phyloP scores from a whole-genome alignment of 2,113 vertebrate species.

The Nerophis ophidion region DNA sequence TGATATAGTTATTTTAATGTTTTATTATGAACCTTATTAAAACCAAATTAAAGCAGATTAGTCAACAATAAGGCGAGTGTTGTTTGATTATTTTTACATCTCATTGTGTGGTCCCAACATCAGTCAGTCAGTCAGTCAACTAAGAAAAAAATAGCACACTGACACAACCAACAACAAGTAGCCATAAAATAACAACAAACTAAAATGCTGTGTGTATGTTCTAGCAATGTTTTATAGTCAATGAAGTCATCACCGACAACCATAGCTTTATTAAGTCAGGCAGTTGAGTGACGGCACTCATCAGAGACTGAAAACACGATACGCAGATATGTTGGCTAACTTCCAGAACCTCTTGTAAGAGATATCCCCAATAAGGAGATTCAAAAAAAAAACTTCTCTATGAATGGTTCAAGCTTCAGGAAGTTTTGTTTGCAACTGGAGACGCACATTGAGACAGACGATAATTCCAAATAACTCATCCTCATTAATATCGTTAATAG shows the following conservation, averaged over 20 bases:
- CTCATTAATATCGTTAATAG: background rate
- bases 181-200: background rate
- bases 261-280: constrained; percentile 34
- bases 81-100: no score
- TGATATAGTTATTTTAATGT: no score
- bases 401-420: background rate
- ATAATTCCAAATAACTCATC: background rate
- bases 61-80: no score
- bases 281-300: constrained; percentile 29
- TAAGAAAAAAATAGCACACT: background rate
- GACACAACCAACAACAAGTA: background rate
- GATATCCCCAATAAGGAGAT: constrained; percentile 37
- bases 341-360: constrained; percentile 42
- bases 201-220: background rate
- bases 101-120: no score
- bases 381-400: constrained; percentile 1
- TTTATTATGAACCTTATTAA: no score
- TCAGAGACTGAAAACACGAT: constrained; percentile 40
- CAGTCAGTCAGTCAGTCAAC: background rate
- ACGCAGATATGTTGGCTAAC: constrained; percentile 43
- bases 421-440: constrained; percentile 1
- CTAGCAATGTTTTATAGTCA: background rate
- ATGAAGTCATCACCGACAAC: constrained; percentile 21
- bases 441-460: background rate
- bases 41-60: no score